Evolutionary conservation across 2,797 vertebrate species (phyloP), one percentile per base, ranked within the genome.

Genomic region (Labeo calbasu): DNA sequence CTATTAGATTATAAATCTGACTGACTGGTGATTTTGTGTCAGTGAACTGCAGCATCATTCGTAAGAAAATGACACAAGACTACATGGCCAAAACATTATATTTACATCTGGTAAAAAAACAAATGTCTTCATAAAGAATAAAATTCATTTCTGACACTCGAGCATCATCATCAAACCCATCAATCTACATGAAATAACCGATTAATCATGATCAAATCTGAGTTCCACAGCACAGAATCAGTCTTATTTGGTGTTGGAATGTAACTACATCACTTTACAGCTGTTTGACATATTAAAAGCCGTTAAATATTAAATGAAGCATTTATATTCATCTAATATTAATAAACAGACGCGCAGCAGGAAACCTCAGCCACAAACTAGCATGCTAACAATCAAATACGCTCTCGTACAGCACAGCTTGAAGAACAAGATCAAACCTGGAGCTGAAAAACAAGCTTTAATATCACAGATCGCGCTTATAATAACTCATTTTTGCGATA

Each of bases 291-390:
- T 2, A 15, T 17, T 23, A 23, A 43, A 43, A 73, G 4, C 3
- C 15, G 15, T 7, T 46, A 46, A 53, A 43, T 50, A 53, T 51
- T 17, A 68, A 14, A n/a, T 53, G 14, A 79, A 17, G 5, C 0
- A 53, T 70, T 61, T 19, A 19, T 63, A 17, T n/a, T 23, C 25
- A 19, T 51, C 13, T 55, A 50, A 81, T 59, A 21, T 71, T 23
- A 71, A n/a, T 17, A 40, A 13, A 69, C 9, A 23, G 65, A 70
- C 23, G 65, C 65, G 75, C 25, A 70, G 36, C 82, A 76, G 66
- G 65, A 84, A 76, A 83, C 63, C 63, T 70, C 75, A 65, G 28
- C 25, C 77, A 28, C 61, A 25, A 19, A 83, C 50, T 78, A 77
- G 82, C 82, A 61, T 25, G 81, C 81, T 83, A 83, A 46, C 48